Percentiles rank a stretch among this genome's conserved stretches.
These are phyloP conservation scores for Caenorhabditis sp. DNA, from an alignment of 2,888 invertebrate genomes.

Conservation along the genomic window DNA sequence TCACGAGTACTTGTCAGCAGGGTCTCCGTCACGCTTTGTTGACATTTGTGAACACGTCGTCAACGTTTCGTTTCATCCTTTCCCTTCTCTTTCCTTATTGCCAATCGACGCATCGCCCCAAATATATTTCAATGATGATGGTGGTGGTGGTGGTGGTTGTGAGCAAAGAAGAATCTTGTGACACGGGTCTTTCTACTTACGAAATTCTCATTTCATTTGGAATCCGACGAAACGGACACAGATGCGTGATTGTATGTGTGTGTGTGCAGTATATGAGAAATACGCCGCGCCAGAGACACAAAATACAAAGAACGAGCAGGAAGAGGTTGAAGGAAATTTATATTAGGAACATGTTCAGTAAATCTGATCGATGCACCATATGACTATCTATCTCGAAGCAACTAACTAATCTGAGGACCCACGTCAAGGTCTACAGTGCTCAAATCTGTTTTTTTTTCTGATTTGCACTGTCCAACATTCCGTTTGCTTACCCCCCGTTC, in stretches of 20 bases:
- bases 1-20: conserved; percentile 44
- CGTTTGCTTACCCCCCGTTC: too few relatives aligned
- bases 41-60: conserved; percentile 53
- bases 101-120: conserved; percentile 16
- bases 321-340: too few relatives aligned
- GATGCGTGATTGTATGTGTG: conserved; percentile 12
- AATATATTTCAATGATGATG: conserved; percentile 50
- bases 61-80: conserved; percentile 40
- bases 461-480: too few relatives aligned
- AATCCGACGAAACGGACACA: conserved; percentile 13
- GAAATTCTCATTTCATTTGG: conserved; percentile 32
- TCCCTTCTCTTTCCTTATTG: conserved; percentile 46
- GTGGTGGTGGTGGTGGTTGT: too few relatives aligned
- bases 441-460: too few relatives aligned
- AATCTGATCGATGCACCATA: too few relatives aligned
- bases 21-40: conserved; percentile 26
- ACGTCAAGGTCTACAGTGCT: too few relatives aligned
- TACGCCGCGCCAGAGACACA: conserved; percentile 21
- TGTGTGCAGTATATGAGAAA: too few relatives aligned
- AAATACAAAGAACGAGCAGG: conserved; percentile 24
- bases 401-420: too few relatives aligned
- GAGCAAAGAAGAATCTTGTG: not conserved
- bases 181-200: not conserved
- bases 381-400: too few relatives aligned
- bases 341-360: too few relatives aligned